Conservation (phyloP, 2,113 vertebrate species). For the Vidua chalybeata region DNA sequence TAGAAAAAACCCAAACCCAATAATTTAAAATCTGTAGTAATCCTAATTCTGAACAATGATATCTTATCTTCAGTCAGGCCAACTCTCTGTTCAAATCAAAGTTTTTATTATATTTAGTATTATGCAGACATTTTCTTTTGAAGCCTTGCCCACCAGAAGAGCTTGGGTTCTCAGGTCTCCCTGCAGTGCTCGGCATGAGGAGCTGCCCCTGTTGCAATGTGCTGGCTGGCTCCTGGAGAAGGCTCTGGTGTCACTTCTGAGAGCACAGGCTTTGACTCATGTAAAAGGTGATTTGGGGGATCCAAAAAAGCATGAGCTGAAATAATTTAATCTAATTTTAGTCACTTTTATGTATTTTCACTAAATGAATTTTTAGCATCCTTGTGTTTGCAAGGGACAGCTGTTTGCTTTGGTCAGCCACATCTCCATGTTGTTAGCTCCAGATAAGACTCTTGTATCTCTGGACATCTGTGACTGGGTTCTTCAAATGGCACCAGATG, state of each 20-base stretch:
- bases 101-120: not conserved
- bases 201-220: not conserved
- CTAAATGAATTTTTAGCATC: not conserved
- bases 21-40: not conserved
- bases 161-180: not conserved
- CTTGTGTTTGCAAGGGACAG: not conserved
- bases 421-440: fast-evolving
- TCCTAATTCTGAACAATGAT: not conserved
- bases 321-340: not conserved
- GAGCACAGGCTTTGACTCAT: not conserved
- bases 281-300: not conserved
- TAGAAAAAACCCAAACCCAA: fast-evolving
- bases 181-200: fast-evolving
- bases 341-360: not conserved
- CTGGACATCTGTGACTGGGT: not conserved
- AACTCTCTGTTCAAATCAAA: not conserved
- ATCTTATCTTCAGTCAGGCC: not conserved
- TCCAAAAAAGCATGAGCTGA: not conserved
- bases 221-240: fast-evolving
- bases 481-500: not conserved
- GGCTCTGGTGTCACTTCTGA: not conserved
- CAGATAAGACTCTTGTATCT: not conserved
- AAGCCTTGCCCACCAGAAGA: not conserved
- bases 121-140: not conserved
- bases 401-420: not conserved